Conservation (phyloP, 2,113 vertebrate genomes). For the Platycercus adscitus region DNA sequence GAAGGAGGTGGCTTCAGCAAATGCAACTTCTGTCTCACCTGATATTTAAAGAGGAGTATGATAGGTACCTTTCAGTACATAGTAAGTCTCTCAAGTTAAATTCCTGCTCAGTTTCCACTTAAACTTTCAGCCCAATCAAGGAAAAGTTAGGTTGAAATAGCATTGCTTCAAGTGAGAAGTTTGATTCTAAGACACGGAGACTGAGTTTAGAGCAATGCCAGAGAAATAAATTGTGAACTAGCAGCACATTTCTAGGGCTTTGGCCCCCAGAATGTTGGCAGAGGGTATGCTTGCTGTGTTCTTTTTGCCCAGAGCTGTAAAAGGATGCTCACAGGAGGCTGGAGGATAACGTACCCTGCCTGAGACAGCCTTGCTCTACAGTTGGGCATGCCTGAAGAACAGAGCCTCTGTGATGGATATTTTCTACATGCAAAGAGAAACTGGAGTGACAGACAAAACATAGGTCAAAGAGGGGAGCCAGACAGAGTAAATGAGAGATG, state of each 20-base stretch:
- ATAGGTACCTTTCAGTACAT: neutral
- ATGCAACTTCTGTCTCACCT: neutral
- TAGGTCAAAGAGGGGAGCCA: neutral
- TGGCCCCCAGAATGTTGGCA: neutral
- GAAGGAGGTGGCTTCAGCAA: slow-evolving; percentile 1
- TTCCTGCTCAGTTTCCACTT: neutral
- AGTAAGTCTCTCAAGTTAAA: neutral
- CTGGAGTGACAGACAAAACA: neutral
- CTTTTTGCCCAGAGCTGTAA: neutral
- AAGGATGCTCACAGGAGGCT: neutral
- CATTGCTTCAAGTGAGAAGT: neutral
- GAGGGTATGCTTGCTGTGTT: neutral
- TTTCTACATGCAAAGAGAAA: neutral
- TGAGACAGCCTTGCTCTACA: neutral
- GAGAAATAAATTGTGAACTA: neutral
- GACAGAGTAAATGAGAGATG: neutral
- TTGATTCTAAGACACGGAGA: neutral
- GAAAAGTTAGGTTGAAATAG: neutral
- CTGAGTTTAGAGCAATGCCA: neutral
- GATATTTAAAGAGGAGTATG: neutral
- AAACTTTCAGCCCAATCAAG: neutral
- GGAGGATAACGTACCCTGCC: neutral
- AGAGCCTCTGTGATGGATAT: neutral
- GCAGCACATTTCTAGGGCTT: neutral
- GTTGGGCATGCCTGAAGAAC: neutral